Evolutionary conservation across 1,140 invertebrate species (phyloP), one percentile per base, ranked within the genome.

Genomic region (Zaprionus africanus): DNA sequence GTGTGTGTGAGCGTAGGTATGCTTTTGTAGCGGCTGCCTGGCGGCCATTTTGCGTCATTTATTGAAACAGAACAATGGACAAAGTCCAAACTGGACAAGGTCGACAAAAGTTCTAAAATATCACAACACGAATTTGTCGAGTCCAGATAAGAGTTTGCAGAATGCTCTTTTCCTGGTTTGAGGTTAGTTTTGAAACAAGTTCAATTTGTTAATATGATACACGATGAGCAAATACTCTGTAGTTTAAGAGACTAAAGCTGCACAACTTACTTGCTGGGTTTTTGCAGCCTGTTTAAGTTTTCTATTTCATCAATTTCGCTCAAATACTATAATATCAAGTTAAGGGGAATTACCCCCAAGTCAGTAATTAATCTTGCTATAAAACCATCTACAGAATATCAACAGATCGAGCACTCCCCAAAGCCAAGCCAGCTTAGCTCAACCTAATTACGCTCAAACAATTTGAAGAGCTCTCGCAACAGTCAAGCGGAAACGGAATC

Each of bases 11-110:
- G n/a, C 34, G 38, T 49, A 22, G 17, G 26, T 49, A 26, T 66
- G 38, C 36, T 19, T 53, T 49, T 58, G 19, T 28, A n/a, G 54
- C 49, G 51, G 36, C 12, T 31, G 24, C 34, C 34, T 34, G 26
- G 38, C 56, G 34, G 41, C 56, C 56, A 68, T 68, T 68, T 68
- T 68, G 65, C 58, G 59, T 68, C 54, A 59, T 68, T 68, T 68
- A 58, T 58, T 58, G 65, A n/a, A 46, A 13, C 31, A 34, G 56
- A 36, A 58, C 56, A 34, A 58, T 34, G 26, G n/a, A 12, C 17
- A 24, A 31, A 57, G n/a, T 9, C 38, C 64, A 15, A 63, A 62
- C 28, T 24, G 31, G 26, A 13, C 13, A 34, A 63, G 60, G 38
- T 63, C 46, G 34, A 53, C 31, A 46, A 43, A 57, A 28, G 63